Evolutionary conservation across 2,797 vertebrate species (phyloP), one percentile per base, ranked within the genome.

Genomic region (Melanotaenia boesemani): DNA sequence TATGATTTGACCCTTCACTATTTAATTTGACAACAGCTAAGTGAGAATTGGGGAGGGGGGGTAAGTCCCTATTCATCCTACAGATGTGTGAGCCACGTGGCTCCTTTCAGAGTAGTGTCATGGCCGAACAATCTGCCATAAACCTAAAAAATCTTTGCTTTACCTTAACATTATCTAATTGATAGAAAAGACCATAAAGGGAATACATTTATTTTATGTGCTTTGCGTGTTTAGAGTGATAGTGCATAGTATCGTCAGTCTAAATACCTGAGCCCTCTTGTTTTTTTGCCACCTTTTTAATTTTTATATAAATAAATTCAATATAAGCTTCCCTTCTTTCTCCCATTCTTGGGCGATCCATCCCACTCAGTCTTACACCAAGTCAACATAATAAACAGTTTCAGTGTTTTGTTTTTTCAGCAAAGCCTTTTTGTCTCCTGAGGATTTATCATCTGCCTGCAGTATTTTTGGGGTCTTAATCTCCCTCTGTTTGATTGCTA

Each of bases 381-480:
- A 87, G 87, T 86, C 72, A 83, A 87, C 81, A 85, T 83, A 86
- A 88, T 86, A 83, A 90, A 89, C 88, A 88, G 81, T 87, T 88
- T 80, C 87, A 86, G 62, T 82, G 83, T 88, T 87, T 88, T 89
- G 77, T 89, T 90, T 88, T 59, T 67, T 77, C 76, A 34, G 57
- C 69, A 32, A 80, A 68, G 77, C 84, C 79, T 87, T 84, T 86
- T 80, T 90, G 79, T 91, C 90, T 92, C 90, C 74, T 63, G 82
- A 87, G 90, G 86, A 88, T 92, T 91, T 89, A 91, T 95, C 86
- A 89, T 92, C 87, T 73, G 82, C 91, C 91, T 78, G 83, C 79
- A 84, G 84, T 90, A 89, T 90, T 67, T 92, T 84, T 76, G 72
- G 54, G 75, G 76, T 81, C 81, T 88, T 95, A 92, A 94, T 93